Conservation (phyloP, 2,113 vertebrate genomes). For the Pontoporia blainvillei region DNA sequence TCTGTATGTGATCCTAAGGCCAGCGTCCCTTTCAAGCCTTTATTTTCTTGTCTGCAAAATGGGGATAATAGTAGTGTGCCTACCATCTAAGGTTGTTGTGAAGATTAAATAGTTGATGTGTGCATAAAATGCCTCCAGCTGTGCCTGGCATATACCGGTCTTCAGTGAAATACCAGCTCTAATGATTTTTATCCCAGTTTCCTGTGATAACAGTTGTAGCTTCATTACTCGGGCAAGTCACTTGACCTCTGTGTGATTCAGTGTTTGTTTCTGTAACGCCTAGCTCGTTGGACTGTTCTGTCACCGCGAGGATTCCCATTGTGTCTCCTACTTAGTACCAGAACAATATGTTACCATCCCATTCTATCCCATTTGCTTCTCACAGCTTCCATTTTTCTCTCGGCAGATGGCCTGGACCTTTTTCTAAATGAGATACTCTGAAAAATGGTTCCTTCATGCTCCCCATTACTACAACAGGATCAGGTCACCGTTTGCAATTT, state of each 20-base stretch:
- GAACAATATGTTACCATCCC: neutral
- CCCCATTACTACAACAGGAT: constrained; percentile 26
- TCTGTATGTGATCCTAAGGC: neutral
- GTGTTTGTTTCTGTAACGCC: neutral
- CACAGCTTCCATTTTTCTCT: neutral
- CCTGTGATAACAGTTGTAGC: neutral
- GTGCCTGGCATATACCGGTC: rapidly evolving
- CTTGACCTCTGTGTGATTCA: neutral
- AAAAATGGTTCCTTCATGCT: constrained; percentile 32
- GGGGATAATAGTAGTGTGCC: neutral
- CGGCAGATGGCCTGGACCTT: neutral
- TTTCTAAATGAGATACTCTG: constrained; percentile 45
- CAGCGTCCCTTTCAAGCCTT: neutral
- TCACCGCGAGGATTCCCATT: neutral
- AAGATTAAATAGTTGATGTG: rapidly evolving
- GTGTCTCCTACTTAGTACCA: neutral
- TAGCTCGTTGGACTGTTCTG: rapidly evolving
- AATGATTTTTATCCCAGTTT: rapidly evolving
- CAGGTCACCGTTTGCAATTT: constrained; percentile 61
- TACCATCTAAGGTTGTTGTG: rapidly evolving
- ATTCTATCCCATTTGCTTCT: neutral
- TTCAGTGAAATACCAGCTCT: neutral
- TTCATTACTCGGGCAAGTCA: neutral
- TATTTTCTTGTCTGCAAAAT: neutral
- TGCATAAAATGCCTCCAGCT: rapidly evolving